phyloP scores from a whole-genome alignment of 1,140 invertebrate genomes.

The Theocolax elegans region DNA sequence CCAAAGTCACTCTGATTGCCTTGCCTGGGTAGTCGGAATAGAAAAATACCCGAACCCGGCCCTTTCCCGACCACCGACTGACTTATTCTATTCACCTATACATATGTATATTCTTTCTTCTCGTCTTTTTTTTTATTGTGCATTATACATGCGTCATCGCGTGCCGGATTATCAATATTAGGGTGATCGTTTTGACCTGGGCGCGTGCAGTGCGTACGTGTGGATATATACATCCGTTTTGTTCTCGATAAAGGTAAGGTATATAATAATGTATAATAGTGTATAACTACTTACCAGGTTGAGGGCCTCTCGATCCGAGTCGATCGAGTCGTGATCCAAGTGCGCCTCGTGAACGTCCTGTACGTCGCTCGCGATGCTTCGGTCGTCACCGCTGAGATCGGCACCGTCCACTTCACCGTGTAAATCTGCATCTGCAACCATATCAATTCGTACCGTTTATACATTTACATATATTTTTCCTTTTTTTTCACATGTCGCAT shows the following conservation, averaged over 20 bases:
- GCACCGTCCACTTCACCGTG: conserved; percentile 66
- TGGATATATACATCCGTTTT: background rate
- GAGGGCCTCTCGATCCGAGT: conserved; percentile 70
- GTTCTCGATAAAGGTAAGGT: background rate
- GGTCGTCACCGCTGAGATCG: conserved; percentile 68
- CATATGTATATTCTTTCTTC: no score
- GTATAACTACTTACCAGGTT: conserved; percentile 69
- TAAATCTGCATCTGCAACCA: conserved; percentile 67
- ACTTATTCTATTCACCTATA: conserved; percentile 1
- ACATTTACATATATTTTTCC: no score
- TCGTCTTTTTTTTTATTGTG: background rate
- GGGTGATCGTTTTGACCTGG: background rate
- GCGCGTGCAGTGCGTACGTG: background rate
- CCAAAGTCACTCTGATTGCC: conserved; percentile 8
- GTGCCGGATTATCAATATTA: conserved; percentile 9
- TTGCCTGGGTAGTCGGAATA: background rate
- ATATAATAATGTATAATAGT: no score
- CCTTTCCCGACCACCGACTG: no score
- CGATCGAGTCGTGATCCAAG: conserved; percentile 70
- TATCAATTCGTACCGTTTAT: no score
- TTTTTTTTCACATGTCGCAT: no score
- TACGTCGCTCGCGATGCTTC: conserved; percentile 68
- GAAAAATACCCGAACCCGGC: no score
- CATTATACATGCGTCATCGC: conserved; percentile 15
- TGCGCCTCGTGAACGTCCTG: conserved; percentile 62